Conservation (phyloP, 1,140 invertebrate species). For the Drosophila melanica region DNA sequence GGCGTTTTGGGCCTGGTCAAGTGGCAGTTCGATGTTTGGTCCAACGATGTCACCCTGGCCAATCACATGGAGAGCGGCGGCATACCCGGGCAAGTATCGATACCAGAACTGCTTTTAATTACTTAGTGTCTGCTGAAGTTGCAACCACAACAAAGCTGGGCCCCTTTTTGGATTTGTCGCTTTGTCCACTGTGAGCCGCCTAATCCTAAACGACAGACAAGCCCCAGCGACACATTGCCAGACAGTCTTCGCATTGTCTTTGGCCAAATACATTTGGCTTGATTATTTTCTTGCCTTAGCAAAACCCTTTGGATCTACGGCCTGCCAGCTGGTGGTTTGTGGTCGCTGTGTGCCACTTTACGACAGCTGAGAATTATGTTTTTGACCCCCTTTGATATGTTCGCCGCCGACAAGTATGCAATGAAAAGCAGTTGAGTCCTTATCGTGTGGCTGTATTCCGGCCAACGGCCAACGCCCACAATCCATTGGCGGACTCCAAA, state of each 20-base stretch:
- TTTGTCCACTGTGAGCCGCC: slow-evolving; percentile 17
- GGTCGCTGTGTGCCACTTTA: slow-evolving; percentile 52
- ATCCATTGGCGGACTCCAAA: slow-evolving; percentile 22
- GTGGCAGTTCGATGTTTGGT: slow-evolving; percentile 96
- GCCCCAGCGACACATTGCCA: background rate
- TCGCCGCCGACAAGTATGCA: slow-evolving; percentile 41
- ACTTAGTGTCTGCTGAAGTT: slow-evolving; percentile 37
- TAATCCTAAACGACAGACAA: slow-evolving; percentile 10
- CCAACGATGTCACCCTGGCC: slow-evolving; percentile 97
- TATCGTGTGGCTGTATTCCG: slow-evolving; percentile 3
- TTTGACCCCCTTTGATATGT: slow-evolving; percentile 57
- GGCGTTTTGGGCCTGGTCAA: slow-evolving; percentile 94
- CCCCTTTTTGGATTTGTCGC: slow-evolving; percentile 21
- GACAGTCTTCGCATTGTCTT: slow-evolving; percentile 33
- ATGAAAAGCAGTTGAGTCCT: slow-evolving; percentile 45
- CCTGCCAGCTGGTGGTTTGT: slow-evolving; percentile 1
- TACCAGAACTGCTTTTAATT: slow-evolving; percentile 31
- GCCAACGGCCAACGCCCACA: background rate
- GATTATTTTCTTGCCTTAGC: slow-evolving; percentile 31
- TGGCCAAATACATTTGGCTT: slow-evolving; percentile 27
- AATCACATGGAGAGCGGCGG: slow-evolving; percentile 99
- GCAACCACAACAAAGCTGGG: slow-evolving; percentile 47
- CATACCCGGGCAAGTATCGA: slow-evolving; percentile 90
- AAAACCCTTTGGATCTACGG: background rate
- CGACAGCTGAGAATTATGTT: slow-evolving; percentile 79